phyloP scores from a whole-genome alignment of 2,113 vertebrate genomes.

The Orcinus orca region DNA sequence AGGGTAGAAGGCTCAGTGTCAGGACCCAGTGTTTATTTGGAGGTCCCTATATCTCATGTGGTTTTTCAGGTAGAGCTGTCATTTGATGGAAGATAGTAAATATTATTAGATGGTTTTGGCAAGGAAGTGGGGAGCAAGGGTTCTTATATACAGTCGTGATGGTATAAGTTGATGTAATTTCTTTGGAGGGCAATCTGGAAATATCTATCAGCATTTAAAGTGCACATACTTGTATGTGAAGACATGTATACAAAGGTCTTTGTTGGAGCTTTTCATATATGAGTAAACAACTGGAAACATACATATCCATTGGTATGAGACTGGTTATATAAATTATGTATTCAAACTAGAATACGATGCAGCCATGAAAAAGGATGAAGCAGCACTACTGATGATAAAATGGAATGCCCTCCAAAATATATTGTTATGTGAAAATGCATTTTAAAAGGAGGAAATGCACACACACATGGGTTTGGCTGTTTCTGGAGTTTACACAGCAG shows the following conservation, averaged over 20 bases:
- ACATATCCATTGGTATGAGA: background rate
- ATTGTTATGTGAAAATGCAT: background rate
- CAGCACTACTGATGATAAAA: background rate
- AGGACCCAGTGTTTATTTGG: background rate
- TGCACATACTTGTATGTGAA: background rate
- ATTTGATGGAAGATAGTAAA: background rate
- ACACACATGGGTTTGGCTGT: rapidly evolving
- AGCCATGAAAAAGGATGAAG: background rate
- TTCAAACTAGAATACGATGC: background rate
- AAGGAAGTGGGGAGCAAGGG: background rate
- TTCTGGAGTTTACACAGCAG: background rate
- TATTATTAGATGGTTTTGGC: background rate
- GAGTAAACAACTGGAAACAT: background rate
- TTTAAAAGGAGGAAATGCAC: background rate
- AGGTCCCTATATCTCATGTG: background rate
- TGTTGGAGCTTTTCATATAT: background rate
- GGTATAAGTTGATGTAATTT: background rate
- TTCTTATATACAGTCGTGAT: background rate
- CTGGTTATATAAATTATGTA: background rate
- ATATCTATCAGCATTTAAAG: background rate
- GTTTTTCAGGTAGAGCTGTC: background rate
- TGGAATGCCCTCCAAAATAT: background rate
- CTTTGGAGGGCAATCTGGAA: background rate
- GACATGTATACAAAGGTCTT: background rate
- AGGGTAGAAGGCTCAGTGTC: background rate